Base-by-base conservation (phyloP, 2,888 invertebrate genomes). In the Heliconius ethilla region DNA sequence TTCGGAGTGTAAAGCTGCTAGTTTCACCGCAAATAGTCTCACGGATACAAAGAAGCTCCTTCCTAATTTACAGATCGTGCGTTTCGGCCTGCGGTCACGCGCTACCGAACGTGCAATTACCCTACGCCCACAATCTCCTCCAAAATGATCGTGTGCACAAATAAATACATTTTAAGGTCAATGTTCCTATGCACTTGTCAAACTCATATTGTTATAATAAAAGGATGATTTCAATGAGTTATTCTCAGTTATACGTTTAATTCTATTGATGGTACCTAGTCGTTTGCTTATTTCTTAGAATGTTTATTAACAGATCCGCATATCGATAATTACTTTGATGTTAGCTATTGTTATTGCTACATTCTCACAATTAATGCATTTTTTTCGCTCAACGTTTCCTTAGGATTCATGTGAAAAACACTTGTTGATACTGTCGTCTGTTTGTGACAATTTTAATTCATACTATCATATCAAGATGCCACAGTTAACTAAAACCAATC, bases 11-110 rank as follows among this genome's bases (percentile, higher is more conserved):
- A 86, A 86, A 89, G 85, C 80, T 85, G 87, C 82, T 83, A 86
- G 86, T 88, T 89, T 89, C 87, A 92, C 93, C 92, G 88, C 92
- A 93, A 91, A 91, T 88, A 90, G 92, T 92, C 89, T 88, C 85
- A 86, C 86, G 85, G 86, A 86, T 84, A 84, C 88, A 89, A 89
- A 88, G 87, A 89, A 87, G 88, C 87, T 89, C 84, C 86, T 88
- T 86, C 85, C 89, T 93, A 92, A 94, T 93, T 92, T 91, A 89
- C 88, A 85, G 88, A 86, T 87, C 89, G 89, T 90, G 90, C 90
- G 88, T 92, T 92, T 90, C 87, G 85, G 87, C 85, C 86, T 90
- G 92, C 88, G 92, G 92, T 91, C 89, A 89, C 87, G 90, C 89
- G 88, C 90, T 87, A 87, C 89, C 84, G 84, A 85, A 88, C 88